A percentile compares a stretch with the other conserved stretches of the same genome.
phyloP scores from a whole-genome alignment of 2,888 invertebrate genomes.

The Eudasyphora cyanicolor region DNA sequence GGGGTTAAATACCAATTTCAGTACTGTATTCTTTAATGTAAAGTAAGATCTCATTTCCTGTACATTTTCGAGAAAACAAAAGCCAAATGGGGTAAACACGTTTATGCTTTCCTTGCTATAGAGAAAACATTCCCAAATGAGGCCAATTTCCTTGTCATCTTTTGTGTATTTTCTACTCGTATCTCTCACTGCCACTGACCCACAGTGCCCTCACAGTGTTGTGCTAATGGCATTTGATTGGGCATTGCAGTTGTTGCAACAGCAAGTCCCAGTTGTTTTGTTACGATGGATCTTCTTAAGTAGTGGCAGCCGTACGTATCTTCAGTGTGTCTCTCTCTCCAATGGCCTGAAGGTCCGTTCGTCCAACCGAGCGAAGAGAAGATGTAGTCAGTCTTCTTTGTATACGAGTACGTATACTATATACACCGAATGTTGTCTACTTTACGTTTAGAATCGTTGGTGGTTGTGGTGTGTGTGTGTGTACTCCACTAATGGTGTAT shows the following conservation, averaged over 20 bases:
- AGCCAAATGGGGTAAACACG: too few relatives aligned
- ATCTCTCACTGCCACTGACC: too few relatives aligned
- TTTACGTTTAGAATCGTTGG: constrained; percentile 40
- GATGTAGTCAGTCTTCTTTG: too few relatives aligned
- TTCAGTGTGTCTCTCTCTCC: constrained; percentile 44
- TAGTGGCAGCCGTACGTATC: background rate
- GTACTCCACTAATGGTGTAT: constrained; percentile 34
- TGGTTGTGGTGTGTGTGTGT: background rate
- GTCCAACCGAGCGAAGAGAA: too few relatives aligned
- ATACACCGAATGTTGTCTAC: constrained; percentile 6
- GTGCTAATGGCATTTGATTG: constrained; percentile 1
- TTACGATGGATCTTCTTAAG: constrained; percentile 42
- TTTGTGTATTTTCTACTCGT: background rate
- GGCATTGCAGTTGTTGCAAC: constrained; percentile 14
- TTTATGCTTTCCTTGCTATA: too few relatives aligned
- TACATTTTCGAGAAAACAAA: too few relatives aligned
- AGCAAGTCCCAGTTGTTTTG: constrained; percentile 49
- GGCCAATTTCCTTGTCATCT: background rate
- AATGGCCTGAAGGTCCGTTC: constrained; percentile 47
- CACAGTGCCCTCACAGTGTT: background rate
- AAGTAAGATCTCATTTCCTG: too few relatives aligned
- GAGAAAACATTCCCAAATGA: background rate
- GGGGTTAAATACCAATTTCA: too few relatives aligned
- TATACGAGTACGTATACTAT: too few relatives aligned
- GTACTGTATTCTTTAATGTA: too few relatives aligned